Conservation (phyloP, 2,797 vertebrate species). For the Morelia viridis region DNA sequence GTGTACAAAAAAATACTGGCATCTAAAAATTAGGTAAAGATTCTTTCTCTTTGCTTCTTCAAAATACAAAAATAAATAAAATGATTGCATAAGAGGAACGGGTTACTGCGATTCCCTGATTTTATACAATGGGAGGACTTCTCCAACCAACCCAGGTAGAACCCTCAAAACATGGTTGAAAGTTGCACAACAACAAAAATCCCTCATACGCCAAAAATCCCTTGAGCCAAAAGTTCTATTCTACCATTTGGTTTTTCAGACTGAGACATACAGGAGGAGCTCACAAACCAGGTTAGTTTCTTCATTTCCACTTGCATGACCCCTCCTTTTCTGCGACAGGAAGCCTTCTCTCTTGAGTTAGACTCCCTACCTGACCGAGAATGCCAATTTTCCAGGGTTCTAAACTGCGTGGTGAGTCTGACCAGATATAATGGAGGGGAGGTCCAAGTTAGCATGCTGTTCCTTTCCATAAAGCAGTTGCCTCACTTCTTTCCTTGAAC, state of each 20-base stretch:
- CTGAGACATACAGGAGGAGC: neutral
- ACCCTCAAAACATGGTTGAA: neutral
- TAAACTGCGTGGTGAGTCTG: neutral
- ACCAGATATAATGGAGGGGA: neutral
- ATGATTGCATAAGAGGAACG: neutral
- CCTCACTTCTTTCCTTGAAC: neutral
- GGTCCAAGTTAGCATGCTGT: neutral
- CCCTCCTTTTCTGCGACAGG: neutral
- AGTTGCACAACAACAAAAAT: neutral
- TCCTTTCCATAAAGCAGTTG: neutral
- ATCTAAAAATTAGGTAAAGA: conserved; percentile 23
- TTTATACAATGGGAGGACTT: neutral
- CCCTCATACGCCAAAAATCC: neutral
- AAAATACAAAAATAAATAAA: conserved; percentile 17
- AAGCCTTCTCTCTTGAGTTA: neutral
- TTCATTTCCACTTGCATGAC: too few relatives aligned
- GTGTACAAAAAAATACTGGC: neutral
- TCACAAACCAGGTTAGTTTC: neutral
- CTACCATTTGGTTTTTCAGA: neutral
- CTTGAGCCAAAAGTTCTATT: neutral
- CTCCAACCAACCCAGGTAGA: neutral
- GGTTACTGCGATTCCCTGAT: neutral
- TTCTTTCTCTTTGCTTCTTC: conserved; percentile 12
- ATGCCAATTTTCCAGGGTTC: neutral
- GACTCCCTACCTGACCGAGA: neutral